Evolutionary conservation across 1,140 invertebrate species (phyloP).

Genomic region (Zophobas morio): DNA sequence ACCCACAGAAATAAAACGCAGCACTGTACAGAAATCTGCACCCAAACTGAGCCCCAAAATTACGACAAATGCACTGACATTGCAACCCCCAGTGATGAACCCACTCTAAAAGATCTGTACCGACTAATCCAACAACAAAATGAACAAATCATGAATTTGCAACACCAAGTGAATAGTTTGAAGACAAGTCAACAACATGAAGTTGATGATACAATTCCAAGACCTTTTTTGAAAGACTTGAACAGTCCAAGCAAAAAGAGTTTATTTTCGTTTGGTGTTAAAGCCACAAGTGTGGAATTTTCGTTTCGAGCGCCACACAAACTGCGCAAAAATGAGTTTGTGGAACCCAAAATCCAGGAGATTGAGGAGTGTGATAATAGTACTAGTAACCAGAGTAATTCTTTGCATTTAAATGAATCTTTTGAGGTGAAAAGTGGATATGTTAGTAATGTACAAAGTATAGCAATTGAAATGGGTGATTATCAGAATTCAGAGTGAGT

Average conservation of each 20-base stretch:
- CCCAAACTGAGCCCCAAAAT: background rate
- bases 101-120: slow-evolving; percentile 70
- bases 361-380: slow-evolving; percentile 48
- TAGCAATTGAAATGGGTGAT: slow-evolving; percentile 75
- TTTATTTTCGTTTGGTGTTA: slow-evolving; percentile 77
- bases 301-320: slow-evolving; percentile 70
- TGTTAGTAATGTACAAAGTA: slow-evolving; percentile 73
- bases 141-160: slow-evolving; percentile 71
- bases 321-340: slow-evolving; percentile 44
- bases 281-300: slow-evolving; percentile 79
- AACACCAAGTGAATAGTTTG: slow-evolving; percentile 71
- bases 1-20: too few species aligned
- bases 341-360: slow-evolving; percentile 59
- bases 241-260: slow-evolving; percentile 12
- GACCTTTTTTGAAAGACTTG: background rate
- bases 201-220: background rate
- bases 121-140: slow-evolving; percentile 74
- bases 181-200: slow-evolving; percentile 51
- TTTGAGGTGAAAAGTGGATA: slow-evolving; percentile 70
- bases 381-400: slow-evolving; percentile 63
- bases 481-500: slow-evolving; percentile 70
- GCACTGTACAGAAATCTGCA: background rate
- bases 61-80: slow-evolving; percentile 1
- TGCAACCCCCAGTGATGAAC: slow-evolving; percentile 63
- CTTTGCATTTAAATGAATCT: slow-evolving; percentile 72